These are phyloP conservation scores for Zoanthus gigantus DNA, from an alignment of 92 coral and sea anemone genomes.

Conservation along the genomic window DNA sequence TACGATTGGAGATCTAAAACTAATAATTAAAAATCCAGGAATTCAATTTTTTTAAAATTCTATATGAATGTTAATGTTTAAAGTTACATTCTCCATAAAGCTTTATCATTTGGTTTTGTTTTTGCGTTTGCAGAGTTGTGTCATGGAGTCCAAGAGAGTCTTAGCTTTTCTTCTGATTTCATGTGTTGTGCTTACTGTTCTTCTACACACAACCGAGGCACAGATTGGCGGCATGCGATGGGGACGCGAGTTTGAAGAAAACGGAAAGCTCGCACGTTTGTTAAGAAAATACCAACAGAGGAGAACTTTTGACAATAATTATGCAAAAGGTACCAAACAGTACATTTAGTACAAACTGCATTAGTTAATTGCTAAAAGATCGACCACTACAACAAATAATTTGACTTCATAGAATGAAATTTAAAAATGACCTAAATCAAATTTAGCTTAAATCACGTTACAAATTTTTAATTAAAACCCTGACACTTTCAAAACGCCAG, in stretches of 20 bases:
- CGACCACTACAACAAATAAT: too few relatives aligned
- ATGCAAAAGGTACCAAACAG: constrained; percentile 13
- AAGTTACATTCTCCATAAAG: background rate
- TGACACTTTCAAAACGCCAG: too few relatives aligned
- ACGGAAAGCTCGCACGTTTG: background rate
- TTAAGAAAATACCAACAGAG: constrained; percentile 20
- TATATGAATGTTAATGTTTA: too few relatives aligned
- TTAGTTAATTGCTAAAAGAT: too few relatives aligned
- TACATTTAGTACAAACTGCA: too few relatives aligned
- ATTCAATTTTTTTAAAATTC: too few relatives aligned
- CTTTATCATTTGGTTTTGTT: background rate
- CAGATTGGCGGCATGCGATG: constrained; percentile 20
- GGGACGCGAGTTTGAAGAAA: constrained; percentile 38
- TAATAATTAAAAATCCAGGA: too few relatives aligned
- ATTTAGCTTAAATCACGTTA: too few relatives aligned
- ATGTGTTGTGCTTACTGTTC: constrained; percentile 7
- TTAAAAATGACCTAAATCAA: too few relatives aligned
- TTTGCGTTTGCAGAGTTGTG: background rate
- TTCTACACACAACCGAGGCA: constrained; percentile 18
- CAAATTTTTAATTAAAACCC: too few relatives aligned
- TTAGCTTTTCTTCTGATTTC: constrained; percentile 39
- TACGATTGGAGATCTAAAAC: too few relatives aligned
- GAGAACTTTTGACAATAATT: constrained; percentile 6
- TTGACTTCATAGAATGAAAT: too few relatives aligned
- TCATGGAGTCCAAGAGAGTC: constrained; percentile 38